These are phyloP conservation scores for Drosophila acutilabella DNA, from an alignment of 2,888 invertebrate genomes.

Conservation along the genomic window DNA sequence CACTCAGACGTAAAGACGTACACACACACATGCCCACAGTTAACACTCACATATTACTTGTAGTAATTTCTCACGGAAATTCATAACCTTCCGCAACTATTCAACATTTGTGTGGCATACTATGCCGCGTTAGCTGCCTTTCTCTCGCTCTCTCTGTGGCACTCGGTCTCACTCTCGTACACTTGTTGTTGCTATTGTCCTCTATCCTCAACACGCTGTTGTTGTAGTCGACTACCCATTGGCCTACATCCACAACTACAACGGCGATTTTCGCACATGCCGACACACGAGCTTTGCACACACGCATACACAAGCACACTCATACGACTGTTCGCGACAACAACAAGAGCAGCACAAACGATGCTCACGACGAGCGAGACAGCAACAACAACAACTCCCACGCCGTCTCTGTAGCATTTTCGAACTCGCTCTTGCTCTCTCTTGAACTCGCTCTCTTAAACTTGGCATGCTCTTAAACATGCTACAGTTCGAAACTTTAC, in stretches of 20 bases:
- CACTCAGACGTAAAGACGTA: not conserved
- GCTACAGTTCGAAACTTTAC: conserved; percentile 51
- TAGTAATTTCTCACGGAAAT: conserved; percentile 83
- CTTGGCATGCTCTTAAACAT: conserved; percentile 64
- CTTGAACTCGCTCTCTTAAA: conserved; percentile 51
- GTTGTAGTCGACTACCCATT: conserved; percentile 72
- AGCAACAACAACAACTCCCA: conserved; percentile 34
- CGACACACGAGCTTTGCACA: conserved; percentile 34
- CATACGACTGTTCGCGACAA: conserved; percentile 58
- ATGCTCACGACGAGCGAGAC: conserved; percentile 29
- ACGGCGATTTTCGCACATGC: conserved; percentile 66
- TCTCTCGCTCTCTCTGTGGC: conserved; percentile 10
- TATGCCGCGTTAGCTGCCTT: conserved; percentile 51
- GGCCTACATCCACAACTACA: conserved; percentile 83
- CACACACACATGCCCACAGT: conserved; percentile 29
- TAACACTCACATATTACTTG: conserved; percentile 78
- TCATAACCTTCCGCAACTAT: conserved; percentile 84
- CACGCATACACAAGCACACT: conserved; percentile 8
- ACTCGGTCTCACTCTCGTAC: conserved; percentile 5
- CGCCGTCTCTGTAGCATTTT: conserved; percentile 48
- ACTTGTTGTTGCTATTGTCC: conserved; percentile 24
- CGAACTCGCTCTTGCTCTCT: conserved; percentile 59
- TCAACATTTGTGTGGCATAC: conserved; percentile 78
- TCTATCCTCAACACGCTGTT: conserved; percentile 38
- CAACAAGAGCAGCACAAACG: conserved; percentile 37